Conservation (phyloP, 2,797 vertebrate species). For the Labeo calbasu region DNA sequence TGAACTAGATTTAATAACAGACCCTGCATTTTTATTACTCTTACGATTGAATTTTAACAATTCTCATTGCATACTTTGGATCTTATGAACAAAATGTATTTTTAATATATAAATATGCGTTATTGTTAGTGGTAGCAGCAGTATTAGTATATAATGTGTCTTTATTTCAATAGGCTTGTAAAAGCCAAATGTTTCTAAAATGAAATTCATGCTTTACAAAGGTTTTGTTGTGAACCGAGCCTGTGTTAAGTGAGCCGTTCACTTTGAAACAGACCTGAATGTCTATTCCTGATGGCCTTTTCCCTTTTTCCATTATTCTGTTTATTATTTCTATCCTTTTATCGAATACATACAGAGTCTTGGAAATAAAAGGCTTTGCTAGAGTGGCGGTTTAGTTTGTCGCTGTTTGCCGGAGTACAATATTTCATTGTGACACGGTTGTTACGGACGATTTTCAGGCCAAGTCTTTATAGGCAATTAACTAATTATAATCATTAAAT, state of each 20-base stretch:
- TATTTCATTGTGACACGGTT: constrained; percentile 17
- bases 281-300: neutral
- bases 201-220: constrained; percentile 51
- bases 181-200: constrained; percentile 24
- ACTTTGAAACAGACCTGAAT: neutral
- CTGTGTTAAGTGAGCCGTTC: constrained; percentile 34
- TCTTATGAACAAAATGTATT: neutral
- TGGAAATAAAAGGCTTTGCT: constrained; percentile 20
- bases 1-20: constrained; percentile 25
- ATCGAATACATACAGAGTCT: neutral
- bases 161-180: neutral
- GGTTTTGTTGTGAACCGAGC: constrained; percentile 41
- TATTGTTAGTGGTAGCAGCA: neutral
- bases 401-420: neutral
- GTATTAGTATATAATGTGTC: neutral
- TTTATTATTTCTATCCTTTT: neutral
- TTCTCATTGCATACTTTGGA: constrained; percentile 13
- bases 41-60: neutral
- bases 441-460: constrained; percentile 34
- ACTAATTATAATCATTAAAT: constrained; percentile 48
- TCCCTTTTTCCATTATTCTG: neutral
- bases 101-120: neutral
- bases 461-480: constrained; percentile 54
- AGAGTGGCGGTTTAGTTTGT: constrained; percentile 26
- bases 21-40: neutral